Conservation (phyloP, 2,797 vertebrate species). For the Cirrhinus molitorella region DNA sequence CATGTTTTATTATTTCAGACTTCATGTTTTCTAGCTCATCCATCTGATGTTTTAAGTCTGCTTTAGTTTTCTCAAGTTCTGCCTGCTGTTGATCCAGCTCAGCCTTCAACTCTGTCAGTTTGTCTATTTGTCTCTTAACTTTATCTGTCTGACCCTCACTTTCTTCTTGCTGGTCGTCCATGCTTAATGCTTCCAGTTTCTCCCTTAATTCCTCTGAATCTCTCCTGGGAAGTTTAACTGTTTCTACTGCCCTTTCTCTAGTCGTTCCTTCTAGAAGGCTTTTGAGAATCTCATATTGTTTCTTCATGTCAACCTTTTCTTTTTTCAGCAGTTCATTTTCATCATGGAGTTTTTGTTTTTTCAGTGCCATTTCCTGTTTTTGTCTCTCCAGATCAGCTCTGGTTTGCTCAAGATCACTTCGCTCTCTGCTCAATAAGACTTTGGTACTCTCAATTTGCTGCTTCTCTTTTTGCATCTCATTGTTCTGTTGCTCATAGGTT, state of each 20-base stretch:
- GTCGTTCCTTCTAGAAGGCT: background rate
- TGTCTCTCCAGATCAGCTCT: conserved; percentile 13
- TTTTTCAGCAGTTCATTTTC: conserved; percentile 19
- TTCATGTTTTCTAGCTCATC: background rate
- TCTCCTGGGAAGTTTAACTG: background rate
- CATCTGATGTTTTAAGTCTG: conserved; percentile 21
- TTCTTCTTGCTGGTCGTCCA: conserved; percentile 10
- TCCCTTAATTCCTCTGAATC: conserved; percentile 10
- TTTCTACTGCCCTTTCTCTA: conserved; percentile 5
- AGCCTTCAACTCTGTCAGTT: conserved; percentile 34
- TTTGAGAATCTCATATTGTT: conserved; percentile 4
- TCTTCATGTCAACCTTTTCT: conserved; percentile 26
- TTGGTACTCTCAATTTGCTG: conserved; percentile 4
- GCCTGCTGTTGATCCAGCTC: conserved; percentile 33
- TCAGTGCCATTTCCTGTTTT: conserved; percentile 20
- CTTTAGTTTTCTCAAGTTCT: conserved; percentile 42
- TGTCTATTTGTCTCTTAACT: conserved; percentile 33
- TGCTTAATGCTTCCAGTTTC: conserved; percentile 12
- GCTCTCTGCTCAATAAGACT: background rate
- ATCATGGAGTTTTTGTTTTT: conserved; percentile 1
- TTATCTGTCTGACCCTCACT: background rate
- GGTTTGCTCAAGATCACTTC: conserved; percentile 10
- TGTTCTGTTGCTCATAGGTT: conserved; percentile 26
- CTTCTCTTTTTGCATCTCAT: conserved; percentile 21
- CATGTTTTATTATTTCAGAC: conserved; percentile 15